These are phyloP conservation scores for Morinoia aosen DNA, from an alignment of 2,888 invertebrate species.

Conservation along the genomic window DNA sequence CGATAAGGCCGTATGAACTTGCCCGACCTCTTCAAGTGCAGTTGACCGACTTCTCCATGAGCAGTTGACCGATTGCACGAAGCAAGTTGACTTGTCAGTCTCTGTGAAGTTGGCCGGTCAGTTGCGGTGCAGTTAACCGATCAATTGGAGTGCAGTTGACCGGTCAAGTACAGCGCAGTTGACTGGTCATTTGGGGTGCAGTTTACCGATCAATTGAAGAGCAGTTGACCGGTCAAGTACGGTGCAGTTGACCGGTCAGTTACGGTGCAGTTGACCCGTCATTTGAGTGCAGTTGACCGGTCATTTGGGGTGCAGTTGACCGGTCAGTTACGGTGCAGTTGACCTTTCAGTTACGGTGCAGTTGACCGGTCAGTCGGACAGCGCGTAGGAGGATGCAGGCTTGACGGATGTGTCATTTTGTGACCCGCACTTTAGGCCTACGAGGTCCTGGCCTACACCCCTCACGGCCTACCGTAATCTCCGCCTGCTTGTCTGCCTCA, in stretches of 20 bases:
- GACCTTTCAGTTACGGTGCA: not conserved
- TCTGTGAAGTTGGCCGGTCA: not conserved
- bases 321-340: not conserved
- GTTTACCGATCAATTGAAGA: not conserved
- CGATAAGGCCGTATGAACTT: not conserved
- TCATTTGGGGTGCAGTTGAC: not conserved
- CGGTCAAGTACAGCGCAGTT: not conserved
- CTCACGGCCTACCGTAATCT: not conserved
- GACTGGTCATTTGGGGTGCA: not conserved
- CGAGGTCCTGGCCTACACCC: not conserved
- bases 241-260: not conserved
- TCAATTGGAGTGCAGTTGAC: not conserved
- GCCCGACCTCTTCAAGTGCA: not conserved
- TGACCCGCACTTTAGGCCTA: not conserved
- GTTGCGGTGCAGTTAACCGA: not conserved
- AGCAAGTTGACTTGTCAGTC: not conserved
- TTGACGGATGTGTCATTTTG: not conserved
- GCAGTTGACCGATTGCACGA: not conserved
- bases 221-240: not conserved
- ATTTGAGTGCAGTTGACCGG: not conserved
- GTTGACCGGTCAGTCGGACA: not conserved
- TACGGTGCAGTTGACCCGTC: not conserved
- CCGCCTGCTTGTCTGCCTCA: not conserved
- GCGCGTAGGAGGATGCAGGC: not conserved
- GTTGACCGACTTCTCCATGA: too few relatives aligned